Evolutionary conservation across 2,888 invertebrate genomes (phyloP), one percentile per base, ranked within the genome.

Genomic region (Sinopyrophorus schimmeli): DNA sequence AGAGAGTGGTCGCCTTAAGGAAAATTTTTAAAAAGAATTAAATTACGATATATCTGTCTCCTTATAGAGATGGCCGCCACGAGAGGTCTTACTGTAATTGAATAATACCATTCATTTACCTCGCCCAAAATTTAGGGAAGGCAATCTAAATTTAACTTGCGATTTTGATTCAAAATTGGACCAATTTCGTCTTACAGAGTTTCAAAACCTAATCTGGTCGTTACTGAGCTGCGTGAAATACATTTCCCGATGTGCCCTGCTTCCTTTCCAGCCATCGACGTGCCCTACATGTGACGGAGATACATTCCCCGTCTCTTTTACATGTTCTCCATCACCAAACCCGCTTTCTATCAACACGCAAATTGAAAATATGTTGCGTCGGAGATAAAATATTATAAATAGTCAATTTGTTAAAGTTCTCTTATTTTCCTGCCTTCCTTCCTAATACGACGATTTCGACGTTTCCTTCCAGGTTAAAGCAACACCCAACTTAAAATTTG

Each of bases 361-460:
- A 56, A 58, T 58, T 58, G 58, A 54, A 58, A 58, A 56, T 53
- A 56, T 56, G 56, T 55, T 58, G 48, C 51, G 47, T 47, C 40
- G 47, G 49, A 54, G 52, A 58, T 56, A 53, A 50, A 54, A 53
- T 56, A 56, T 58, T 56, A 58, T 56, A 58, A 58, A 58, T 51
- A 56, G 55, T 50, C 50, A 41, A 50, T 50, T 50, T 46, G 32
- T 46, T n/a, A n/a, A n/a, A n/a, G n/a, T n/a, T n/a, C n/a, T n/a
- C n/a, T n/a, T n/a, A n/a, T n/a, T n/a, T n/a, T n/a, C n/a, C n/a
- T n/a, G n/a, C n/a, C n/a, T n/a, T n/a, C n/a, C n/a, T n/a, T n/a
- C n/a, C n/a, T n/a, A n/a, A n/a, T n/a, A n/a, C n/a, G n/a, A n/a
- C n/a, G n/a, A n/a, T n/a, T n/a, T n/a, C n/a, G n/a, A n/a, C n/a